Conservation (phyloP, 2,113 vertebrate genomes). For the Falcunculus frontatus region DNA sequence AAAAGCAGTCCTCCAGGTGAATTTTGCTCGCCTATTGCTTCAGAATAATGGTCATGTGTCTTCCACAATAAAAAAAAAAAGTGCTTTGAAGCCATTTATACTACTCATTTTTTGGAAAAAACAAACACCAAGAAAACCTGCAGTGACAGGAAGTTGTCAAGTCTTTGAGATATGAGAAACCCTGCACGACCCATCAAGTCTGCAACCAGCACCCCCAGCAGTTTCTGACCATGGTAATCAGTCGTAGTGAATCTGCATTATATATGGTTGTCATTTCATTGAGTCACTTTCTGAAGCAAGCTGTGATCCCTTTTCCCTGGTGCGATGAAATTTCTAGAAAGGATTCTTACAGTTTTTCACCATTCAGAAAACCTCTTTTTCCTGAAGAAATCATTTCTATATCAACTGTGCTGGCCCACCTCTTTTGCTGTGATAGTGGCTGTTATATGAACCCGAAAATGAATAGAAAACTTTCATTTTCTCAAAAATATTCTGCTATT, state of each 20-base stretch:
- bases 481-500: background rate
- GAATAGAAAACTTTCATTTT: background rate
- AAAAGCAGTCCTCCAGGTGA: background rate
- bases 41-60: background rate
- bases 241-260: background rate
- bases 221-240: background rate
- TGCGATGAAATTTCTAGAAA: background rate
- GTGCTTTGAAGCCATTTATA: background rate
- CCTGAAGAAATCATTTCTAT: background rate
- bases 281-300: background rate
- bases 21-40: background rate
- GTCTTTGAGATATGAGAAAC: background rate
- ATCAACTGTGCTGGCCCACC: background rate
- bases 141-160: background rate
- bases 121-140: background rate
- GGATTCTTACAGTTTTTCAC: background rate
- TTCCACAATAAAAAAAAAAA: background rate
- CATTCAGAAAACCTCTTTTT: background rate
- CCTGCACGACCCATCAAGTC: background rate
- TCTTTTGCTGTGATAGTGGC: background rate
- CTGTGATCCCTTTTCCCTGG: background rate
- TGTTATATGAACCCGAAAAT: background rate
- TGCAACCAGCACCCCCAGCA: background rate
- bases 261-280: background rate
- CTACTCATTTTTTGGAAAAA: background rate